phyloP scores from a whole-genome alignment of 2,888 invertebrate genomes.

The Drosophila cracens region DNA sequence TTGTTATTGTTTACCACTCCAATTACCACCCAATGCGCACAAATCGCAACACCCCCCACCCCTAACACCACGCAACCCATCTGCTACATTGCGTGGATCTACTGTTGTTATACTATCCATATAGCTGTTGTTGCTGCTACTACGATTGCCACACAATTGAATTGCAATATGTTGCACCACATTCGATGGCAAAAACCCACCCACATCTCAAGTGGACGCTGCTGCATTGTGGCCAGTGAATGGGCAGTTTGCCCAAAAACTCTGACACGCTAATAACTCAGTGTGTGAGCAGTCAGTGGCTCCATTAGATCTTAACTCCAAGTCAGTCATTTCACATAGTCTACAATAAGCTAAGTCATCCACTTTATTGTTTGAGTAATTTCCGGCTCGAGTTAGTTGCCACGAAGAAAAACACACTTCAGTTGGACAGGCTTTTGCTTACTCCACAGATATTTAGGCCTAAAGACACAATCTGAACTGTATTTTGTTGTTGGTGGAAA shows the following conservation, averaged over 20 bases:
- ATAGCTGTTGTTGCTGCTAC: constrained; percentile 12
- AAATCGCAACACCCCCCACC: constrained; percentile 1
- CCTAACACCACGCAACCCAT: neutral
- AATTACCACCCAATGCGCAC: constrained; percentile 63
- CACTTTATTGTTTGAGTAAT: neutral
- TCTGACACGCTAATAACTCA: constrained; percentile 13
- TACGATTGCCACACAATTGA: constrained; percentile 54
- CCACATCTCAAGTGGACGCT: constrained; percentile 5
- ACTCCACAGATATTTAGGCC: neutral
- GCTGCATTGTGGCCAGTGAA: constrained; percentile 11
- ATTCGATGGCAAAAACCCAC: constrained; percentile 27
- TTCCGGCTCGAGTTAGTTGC: neutral
- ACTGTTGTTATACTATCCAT: constrained; percentile 5
- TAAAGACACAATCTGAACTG: neutral
- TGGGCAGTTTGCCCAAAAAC: constrained; percentile 20
- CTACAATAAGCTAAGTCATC: neutral
- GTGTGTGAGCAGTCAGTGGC: constrained; percentile 1
- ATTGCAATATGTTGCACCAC: constrained; percentile 56
- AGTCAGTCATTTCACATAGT: neutral
- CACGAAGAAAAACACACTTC: neutral
- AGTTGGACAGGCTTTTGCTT: neutral
- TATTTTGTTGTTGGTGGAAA: neutral
- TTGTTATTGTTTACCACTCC: constrained; percentile 55
- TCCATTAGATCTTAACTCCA: neutral
- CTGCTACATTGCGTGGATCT: constrained; percentile 37